Conservation (phyloP, 2,113 vertebrate genomes). For the Erythrolamprus reginae region DNA sequence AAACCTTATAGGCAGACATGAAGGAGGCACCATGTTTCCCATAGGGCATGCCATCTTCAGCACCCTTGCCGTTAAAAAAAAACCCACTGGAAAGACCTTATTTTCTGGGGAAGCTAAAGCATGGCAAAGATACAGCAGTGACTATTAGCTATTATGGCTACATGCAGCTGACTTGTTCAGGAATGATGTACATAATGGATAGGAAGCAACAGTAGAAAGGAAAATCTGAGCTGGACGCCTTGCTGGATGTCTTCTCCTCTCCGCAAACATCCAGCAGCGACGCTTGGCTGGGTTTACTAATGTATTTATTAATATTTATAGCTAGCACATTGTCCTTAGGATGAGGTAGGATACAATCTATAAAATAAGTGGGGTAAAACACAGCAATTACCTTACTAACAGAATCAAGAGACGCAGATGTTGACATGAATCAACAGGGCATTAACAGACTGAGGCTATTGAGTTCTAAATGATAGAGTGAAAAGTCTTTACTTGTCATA, state of each 20-base stretch:
- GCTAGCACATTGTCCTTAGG: not conserved
- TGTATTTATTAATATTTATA: not conserved
- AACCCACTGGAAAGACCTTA: not conserved
- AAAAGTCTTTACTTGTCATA: not conserved
- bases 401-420: not conserved
- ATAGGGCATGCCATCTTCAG: not conserved
- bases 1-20: not conserved
- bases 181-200: not conserved
- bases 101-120: not conserved
- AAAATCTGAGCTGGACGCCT: not conserved
- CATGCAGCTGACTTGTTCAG: not conserved
- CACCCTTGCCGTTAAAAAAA: not conserved
- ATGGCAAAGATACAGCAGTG: not conserved
- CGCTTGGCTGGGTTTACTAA: not conserved
- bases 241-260: not conserved
- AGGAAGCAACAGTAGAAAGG: not conserved
- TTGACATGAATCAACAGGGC: not conserved
- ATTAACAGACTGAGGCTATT: not conserved
- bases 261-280: not conserved
- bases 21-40: not conserved
- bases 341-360: not conserved
- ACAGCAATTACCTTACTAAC: not conserved
- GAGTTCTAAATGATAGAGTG: not conserved
- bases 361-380: not conserved
- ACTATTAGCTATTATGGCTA: not conserved